Base-by-base conservation (phyloP, 2,113 vertebrate species). In the Furnarius figulus region DNA sequence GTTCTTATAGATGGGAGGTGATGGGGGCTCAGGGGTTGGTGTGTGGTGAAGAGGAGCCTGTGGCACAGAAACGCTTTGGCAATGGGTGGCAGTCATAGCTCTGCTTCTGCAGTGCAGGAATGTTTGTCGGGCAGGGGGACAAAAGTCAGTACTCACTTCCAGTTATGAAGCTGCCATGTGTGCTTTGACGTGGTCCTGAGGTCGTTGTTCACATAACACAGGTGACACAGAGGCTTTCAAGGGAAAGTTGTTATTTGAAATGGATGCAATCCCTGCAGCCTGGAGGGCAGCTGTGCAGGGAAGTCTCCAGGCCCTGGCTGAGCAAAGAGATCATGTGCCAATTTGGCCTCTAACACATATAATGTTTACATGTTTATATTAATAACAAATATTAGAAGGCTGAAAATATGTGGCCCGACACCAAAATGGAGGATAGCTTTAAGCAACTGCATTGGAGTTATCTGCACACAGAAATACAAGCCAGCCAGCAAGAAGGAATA, bases 391-490 rank as follows among this genome's bases (percentile, higher is more conserved):
- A 94, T 42, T 84, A 88, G 23, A 83, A 5, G 10, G 8, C 15
- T 81, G 56, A 86, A 95, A 95, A 84, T 68, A 90, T 22, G 35
- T 94, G 94, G 82, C 94, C 90, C 33, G 37, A 58, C 73, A 88
- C 42, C 87, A 90, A 90, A 94, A 68, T 25, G 8, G 27, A 93
- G 15, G 17, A 58, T 70, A 93, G 61, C 24, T 95, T 71, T 78
- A 76, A 89, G 52, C 28, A 93, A 92, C 66, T 3, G 0, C 53
- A 35, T 9, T 85, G 66, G 76, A 89, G 65, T 53, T 95, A 58
- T 81, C 55, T 83, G 18, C 40, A 46, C 21, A 17, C 27, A 73
- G 59, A 85, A 90, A 74, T 39, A 63, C 30, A 74, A 85, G 53
- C 35, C 56, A 77, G 66, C n/a, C 58, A 92, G 53, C 31, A 76